phyloP scores from a whole-genome alignment of 2,888 invertebrate species.

The Pterobdella sp. region DNA sequence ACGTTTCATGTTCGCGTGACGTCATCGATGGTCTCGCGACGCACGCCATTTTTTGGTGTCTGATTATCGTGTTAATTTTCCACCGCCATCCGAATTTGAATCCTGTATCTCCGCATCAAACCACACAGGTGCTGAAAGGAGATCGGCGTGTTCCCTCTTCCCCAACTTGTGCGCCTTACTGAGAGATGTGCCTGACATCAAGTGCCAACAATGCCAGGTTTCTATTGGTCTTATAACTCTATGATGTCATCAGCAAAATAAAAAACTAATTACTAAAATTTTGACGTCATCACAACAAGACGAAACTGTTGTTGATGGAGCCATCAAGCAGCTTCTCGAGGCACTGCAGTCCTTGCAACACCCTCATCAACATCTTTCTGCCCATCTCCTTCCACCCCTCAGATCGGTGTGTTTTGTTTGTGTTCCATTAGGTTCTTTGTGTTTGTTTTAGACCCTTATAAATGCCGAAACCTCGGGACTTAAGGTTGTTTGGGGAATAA shows the following conservation, averaged over 20 bases:
- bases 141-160: neutral
- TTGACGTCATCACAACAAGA: neutral
- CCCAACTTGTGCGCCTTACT: neutral
- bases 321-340: neutral
- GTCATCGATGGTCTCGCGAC: no score
- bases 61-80: no score
- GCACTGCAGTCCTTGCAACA: neutral
- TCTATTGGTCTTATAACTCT: no score
- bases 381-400: neutral
- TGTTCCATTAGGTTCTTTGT: neutral
- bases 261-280: no score
- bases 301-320: neutral
- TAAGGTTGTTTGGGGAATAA: no score
- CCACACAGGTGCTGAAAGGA: neutral
- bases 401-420: neutral
- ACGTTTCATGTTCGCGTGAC: no score
- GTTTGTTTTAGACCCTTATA: neutral
- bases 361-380: neutral
- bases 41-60: no score
- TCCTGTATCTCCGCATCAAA: no score
- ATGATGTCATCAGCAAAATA: no score
- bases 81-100: no score
- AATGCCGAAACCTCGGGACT: no score
- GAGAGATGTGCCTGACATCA: neutral
- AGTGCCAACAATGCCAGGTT: neutral